Conservation (phyloP, 2,113 vertebrate genomes). For the Tautogolabrus adspersus region DNA sequence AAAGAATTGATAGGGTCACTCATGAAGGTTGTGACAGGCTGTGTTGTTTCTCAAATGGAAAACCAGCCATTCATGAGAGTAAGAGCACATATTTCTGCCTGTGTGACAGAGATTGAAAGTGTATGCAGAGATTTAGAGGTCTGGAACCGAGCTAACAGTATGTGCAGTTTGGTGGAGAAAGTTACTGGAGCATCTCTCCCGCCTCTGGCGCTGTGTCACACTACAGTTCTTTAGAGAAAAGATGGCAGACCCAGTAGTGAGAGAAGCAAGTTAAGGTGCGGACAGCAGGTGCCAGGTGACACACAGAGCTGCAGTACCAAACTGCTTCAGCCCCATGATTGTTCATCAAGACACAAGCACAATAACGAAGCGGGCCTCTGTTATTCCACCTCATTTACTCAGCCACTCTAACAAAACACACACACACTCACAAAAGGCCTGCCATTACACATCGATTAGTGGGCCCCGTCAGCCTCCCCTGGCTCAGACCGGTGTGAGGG, state of each 20-base stretch:
- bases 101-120: neutral
- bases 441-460: constrained; percentile 50
- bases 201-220: neutral
- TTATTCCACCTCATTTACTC: constrained; percentile 21
- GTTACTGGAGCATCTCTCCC: neutral
- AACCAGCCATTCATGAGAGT: neutral
- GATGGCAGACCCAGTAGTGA: neutral
- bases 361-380: neutral
- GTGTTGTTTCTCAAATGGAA: neutral
- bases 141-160: neutral
- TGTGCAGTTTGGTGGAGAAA: neutral
- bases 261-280: neutral
- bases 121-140: neutral
- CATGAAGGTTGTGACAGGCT: neutral
- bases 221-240: neutral
- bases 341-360: neutral
- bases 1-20: no score
- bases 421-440: constrained; percentile 18
- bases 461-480: constrained; percentile 23
- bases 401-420: constrained; percentile 13
- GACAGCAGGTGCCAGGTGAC: neutral
- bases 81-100: neutral
- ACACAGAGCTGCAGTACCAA: neutral
- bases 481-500: constrained; percentile 1
- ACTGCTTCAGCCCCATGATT: neutral